Evolutionary conservation across 1,140 invertebrate genomes (phyloP), one percentile per base, ranked within the genome.

Genomic region (Spodoptera litura): DNA sequence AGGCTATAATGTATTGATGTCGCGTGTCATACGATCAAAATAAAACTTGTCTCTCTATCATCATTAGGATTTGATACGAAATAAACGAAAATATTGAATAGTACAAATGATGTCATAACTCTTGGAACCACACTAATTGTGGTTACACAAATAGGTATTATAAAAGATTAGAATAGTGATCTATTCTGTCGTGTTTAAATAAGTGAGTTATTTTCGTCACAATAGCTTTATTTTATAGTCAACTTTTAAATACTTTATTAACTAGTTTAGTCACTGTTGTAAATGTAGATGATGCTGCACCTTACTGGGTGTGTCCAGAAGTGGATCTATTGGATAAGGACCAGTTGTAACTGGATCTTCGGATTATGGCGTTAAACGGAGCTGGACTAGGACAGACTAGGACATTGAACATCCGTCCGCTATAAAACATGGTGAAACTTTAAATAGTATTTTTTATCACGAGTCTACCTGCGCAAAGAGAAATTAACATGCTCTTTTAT

Each of bases 291-390:
- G 38, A 25, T 49, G 62, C 38, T 66, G 62, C 38, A 49, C 62
- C 38, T 49, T 49, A 49, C 62, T 66, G 38, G 62, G 62, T 66
- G 62, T 66, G 62, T 66, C 15, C 62, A 66, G 62, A 49, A 66
- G 62, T 66, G 62, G 62, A 49, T 66, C 15, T 58, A 49, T 66
- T 15, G 15, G 62, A 66, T 49, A 64, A 66, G 62, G 62, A 66
- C 38, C 62, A 66, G 38, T 66, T 49, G 10, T 44, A 66, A 66
- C 62, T 66, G 11, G 62, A 66, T 66, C 62, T 66, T 15, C 15
- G 38, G 15, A 66, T 49, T 66, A 49, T 66, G 38, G 35, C 62
- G 38, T 20, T 44, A 66, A 49, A 66, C 49, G 15, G 38, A 66
- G 15, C 62, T 49, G 38, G 61, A 11, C 38, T 64, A 64, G 15